phyloP scores from a whole-genome alignment of 92 coral and sea anemone species.

The Phenganax marumi region DNA sequence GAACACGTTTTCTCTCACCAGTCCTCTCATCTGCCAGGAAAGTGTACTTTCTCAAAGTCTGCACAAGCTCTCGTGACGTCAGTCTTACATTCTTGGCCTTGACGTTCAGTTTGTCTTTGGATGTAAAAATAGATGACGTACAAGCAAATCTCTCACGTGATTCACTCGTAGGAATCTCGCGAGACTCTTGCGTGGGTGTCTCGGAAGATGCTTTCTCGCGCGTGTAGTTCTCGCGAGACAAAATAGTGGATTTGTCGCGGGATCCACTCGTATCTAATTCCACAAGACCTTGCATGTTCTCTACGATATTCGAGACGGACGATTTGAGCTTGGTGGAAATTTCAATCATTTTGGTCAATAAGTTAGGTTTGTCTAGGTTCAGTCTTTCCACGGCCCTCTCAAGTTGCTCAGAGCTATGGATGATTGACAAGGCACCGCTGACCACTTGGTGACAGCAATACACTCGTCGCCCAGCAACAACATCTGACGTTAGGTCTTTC shows the following conservation, averaged over 20 bases:
- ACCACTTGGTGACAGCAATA: constrained; percentile 39
- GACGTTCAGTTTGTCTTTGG: constrained; percentile 37
- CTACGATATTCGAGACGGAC: constrained; percentile 19
- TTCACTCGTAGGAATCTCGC: constrained; percentile 5
- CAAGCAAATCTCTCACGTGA: constrained; percentile 20
- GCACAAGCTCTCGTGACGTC: constrained; percentile 36
- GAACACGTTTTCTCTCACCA: constrained; percentile 1
- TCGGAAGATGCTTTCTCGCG: neutral
- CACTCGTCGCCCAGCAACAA: constrained; percentile 40
- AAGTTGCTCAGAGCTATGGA: constrained; percentile 5
- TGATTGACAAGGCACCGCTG: constrained; percentile 24
- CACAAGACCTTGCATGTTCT: constrained; percentile 26
- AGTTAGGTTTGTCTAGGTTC: constrained; percentile 5
- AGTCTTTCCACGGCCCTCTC: constrained; percentile 11
- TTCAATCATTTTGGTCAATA: constrained; percentile 25
- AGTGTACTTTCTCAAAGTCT: constrained; percentile 32
- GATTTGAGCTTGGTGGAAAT: constrained; percentile 21
- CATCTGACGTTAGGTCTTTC: constrained; percentile 20
- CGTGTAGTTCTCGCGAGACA: neutral
- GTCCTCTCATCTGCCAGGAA: constrained; percentile 36
- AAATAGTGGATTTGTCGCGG: neutral
- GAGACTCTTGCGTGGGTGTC: neutral
- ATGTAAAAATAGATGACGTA: neutral
- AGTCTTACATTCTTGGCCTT: constrained; percentile 38
- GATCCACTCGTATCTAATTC: constrained; percentile 30